Conservation (phyloP, 1,140 invertebrate genomes). For the Anastrepha ludens region DNA sequence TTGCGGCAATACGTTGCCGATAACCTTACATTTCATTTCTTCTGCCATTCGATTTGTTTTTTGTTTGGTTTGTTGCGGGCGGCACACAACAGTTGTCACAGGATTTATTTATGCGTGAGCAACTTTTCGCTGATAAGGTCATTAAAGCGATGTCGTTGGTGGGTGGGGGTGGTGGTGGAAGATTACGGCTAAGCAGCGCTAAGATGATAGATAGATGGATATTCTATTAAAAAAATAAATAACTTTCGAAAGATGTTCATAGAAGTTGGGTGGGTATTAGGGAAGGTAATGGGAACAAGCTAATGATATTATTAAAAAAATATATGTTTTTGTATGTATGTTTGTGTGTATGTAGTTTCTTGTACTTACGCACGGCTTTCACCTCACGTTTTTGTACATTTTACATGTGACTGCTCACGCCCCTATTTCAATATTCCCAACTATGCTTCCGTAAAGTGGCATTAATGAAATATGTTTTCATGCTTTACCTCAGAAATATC, state of each 20-base stretch:
- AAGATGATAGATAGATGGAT: background rate
- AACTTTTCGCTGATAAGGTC: conserved; percentile 40
- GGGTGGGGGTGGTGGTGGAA: background rate
- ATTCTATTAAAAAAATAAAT: conserved; percentile 16
- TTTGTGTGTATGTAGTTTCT: too few species aligned
- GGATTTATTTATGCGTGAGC: conserved; percentile 47
- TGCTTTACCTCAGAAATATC: too few species aligned
- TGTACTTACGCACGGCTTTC: too few species aligned
- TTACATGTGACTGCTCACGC: too few species aligned
- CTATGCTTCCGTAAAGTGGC: too few species aligned
- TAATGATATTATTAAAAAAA: background rate
- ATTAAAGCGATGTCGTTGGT: conserved; percentile 1
- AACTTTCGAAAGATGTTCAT: background rate
- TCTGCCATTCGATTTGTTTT: background rate
- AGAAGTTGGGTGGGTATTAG: background rate
- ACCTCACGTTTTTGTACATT: too few species aligned
- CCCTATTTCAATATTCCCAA: too few species aligned
- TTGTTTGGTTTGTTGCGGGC: background rate
- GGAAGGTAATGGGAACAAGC: background rate
- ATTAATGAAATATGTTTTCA: too few species aligned
- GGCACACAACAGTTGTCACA: conserved; percentile 23
- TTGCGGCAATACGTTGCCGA: conserved; percentile 4
- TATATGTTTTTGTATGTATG: too few species aligned
- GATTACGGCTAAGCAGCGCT: conserved; percentile 11
- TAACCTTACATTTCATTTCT: background rate